Conservation (phyloP, 2,113 vertebrate species). For the Hyperopisus bebe region DNA sequence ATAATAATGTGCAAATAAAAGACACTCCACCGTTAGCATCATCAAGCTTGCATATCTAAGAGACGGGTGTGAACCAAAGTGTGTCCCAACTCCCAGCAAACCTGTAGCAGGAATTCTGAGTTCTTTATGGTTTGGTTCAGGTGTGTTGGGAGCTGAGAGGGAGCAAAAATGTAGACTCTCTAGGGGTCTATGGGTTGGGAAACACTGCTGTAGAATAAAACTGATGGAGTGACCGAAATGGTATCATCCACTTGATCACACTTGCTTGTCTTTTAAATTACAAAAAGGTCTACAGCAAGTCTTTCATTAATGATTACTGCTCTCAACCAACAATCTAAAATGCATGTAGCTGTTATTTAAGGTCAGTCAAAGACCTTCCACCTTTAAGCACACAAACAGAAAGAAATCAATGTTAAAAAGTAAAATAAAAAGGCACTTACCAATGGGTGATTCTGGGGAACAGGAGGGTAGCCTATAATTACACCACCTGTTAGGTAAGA, state of each 20-base stretch:
- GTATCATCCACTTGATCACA: background rate
- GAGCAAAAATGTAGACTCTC: background rate
- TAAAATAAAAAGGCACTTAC: constrained; percentile 38
- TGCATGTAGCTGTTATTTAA: background rate
- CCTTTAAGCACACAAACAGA: background rate
- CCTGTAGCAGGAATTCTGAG: background rate
- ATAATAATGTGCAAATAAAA: background rate
- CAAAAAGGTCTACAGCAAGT: background rate
- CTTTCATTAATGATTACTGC: background rate
- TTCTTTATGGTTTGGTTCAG: background rate
- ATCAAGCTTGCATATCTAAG: background rate
- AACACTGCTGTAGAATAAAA: background rate
- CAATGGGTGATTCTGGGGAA: constrained; percentile 45
- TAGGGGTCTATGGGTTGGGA: background rate
- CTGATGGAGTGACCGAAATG: background rate
- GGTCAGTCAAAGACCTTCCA: background rate
- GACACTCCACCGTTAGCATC: background rate
- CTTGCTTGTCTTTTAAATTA: background rate
- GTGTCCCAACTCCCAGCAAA: background rate
- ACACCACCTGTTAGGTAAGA: background rate
- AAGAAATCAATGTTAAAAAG: background rate
- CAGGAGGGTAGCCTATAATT: constrained; percentile 17
- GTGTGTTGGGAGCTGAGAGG: background rate
- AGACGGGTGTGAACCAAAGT: background rate
- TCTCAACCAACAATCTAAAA: background rate